Percentiles rank a stretch among this genome's conserved stretches.
These are phyloP conservation scores for Blastobasis adustella DNA, from an alignment of 2,888 invertebrate species.

Conservation along the genomic window DNA sequence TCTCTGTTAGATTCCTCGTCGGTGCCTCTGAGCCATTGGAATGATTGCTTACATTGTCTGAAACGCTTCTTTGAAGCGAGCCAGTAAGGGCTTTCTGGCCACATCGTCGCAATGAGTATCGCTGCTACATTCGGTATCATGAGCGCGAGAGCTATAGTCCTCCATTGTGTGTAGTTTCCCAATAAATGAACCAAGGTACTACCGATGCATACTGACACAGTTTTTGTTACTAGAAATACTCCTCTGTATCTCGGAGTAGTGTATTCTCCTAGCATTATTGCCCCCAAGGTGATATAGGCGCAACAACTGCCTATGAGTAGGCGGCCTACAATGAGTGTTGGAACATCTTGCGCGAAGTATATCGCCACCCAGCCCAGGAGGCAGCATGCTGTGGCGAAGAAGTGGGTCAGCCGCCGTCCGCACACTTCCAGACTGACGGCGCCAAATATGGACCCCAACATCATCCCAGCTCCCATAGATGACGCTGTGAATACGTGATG, in stretches of 20 bases:
- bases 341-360: constrained; percentile 33
- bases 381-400: constrained; percentile 50
- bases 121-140: constrained; percentile 20
- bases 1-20: constrained; percentile 22
- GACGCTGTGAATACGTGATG: constrained; percentile 1
- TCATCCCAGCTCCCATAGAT: constrained; percentile 20
- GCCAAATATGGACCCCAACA: constrained; percentile 21
- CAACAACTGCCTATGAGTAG: constrained; percentile 55
- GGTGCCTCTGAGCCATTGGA: constrained; percentile 68
- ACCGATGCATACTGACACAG: constrained; percentile 26
- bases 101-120: constrained; percentile 39
- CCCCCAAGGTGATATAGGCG: constrained; percentile 43
- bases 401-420: constrained; percentile 58
- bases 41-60: constrained; percentile 61
- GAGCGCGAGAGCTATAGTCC: constrained; percentile 25
- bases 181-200: constrained; percentile 27
- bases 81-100: constrained; percentile 78
- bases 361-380: constrained; percentile 64
- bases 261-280: constrained; percentile 41
- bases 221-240: constrained; percentile 35
- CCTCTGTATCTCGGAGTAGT: constrained; percentile 35
- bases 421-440: constrained; percentile 23
- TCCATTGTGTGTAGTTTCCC: constrained; percentile 28
- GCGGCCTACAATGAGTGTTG: constrained; percentile 28
- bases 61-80: constrained; percentile 52